phyloP scores from a whole-genome alignment of 2,113 vertebrate genomes.

The Gyps fulvus region DNA sequence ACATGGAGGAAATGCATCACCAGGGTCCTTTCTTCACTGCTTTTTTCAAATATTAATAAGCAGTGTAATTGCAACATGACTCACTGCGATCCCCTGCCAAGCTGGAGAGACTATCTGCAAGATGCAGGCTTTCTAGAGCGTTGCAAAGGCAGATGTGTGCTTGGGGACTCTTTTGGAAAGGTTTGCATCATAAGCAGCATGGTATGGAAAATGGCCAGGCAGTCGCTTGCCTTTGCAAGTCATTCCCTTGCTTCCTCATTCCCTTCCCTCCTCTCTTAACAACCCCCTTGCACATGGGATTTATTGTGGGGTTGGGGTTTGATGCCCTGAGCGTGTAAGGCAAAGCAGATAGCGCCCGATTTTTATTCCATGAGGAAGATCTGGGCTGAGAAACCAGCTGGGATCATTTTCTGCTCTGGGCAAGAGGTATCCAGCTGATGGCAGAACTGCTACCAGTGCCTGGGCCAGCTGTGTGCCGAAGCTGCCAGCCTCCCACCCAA shows the following conservation, averaged over 20 bases:
- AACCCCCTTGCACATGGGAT: background rate
- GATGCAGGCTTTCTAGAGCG: conserved; percentile 5
- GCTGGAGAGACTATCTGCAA: conserved; percentile 37
- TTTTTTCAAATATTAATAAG: conserved; percentile 58
- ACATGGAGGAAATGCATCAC: conserved; percentile 63
- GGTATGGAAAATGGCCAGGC: conserved; percentile 20
- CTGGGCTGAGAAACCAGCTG: background rate
- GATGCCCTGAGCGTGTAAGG: background rate
- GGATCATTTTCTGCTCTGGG: background rate
- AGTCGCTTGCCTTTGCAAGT: conserved; percentile 2
- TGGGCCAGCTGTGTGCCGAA: background rate
- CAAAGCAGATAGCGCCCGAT: accelerated
- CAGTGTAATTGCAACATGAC: conserved; percentile 57
- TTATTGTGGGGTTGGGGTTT: background rate
- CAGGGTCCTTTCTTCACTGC: conserved; percentile 47
- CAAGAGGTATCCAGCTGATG: background rate
- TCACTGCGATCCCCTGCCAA: conserved; percentile 48
- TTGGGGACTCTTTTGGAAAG: conserved; percentile 14
- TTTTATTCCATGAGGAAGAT: background rate
- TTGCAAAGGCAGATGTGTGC: conserved; percentile 43
- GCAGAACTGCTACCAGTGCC: background rate
- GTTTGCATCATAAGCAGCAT: conserved; percentile 7
- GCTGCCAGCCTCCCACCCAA: background rate
- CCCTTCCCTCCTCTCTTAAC: background rate
- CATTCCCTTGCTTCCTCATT: background rate